Conservation (phyloP, 1,140 invertebrate genomes). For the Bilobella aurantiaca region DNA sequence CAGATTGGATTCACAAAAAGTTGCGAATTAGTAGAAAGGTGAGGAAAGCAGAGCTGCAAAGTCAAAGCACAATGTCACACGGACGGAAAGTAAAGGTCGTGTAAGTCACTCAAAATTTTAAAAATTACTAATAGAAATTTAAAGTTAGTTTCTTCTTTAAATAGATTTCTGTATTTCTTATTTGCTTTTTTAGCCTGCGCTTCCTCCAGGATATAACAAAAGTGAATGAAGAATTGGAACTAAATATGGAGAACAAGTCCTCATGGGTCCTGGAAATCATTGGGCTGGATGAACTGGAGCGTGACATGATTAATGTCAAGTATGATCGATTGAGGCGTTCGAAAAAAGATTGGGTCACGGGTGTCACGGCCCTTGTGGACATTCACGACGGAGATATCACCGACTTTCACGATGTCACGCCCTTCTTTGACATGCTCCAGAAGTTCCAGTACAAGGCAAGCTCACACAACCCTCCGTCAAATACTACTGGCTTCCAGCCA, state of each 20-base stretch:
- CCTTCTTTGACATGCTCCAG: background rate
- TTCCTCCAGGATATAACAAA: background rate
- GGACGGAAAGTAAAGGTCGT: background rate
- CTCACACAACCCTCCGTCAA: background rate
- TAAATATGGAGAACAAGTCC: background rate
- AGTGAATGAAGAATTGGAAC: background rate
- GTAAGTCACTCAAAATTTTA: background rate
- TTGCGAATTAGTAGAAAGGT: too few relatives aligned
- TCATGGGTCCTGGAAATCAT: slow-evolving; percentile 9
- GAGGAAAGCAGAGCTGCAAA: too few relatives aligned
- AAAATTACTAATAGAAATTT: background rate
- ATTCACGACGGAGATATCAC: background rate
- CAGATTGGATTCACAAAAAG: too few relatives aligned
- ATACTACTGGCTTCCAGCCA: background rate
- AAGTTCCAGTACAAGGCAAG: background rate
- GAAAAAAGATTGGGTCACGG: background rate
- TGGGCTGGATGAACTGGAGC: background rate
- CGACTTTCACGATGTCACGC: slow-evolving; percentile 5
- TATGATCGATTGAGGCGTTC: background rate
- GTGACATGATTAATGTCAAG: background rate
- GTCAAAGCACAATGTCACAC: too few relatives aligned
- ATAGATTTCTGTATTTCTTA: too few relatives aligned
- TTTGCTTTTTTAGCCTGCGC: background rate
- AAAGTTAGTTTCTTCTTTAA: background rate
- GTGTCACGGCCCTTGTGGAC: background rate